Base-by-base conservation (phyloP, 2,888 invertebrate genomes). In the Apomyelois bistriatella region DNA sequence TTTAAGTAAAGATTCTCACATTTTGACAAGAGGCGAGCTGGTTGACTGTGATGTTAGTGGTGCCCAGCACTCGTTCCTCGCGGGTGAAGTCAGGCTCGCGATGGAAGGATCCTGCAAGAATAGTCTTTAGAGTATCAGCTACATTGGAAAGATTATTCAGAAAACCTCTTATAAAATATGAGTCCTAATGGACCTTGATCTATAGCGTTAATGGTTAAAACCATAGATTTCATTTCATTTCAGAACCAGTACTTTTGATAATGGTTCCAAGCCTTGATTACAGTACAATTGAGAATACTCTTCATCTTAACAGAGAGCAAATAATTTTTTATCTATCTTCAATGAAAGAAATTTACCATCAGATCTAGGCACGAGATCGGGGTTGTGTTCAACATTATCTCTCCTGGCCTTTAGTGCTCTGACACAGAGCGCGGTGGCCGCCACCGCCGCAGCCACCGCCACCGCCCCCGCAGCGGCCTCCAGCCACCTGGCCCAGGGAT, bases 21-120 rank as follows among this genome's bases (percentile, higher is more conserved):
- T 81, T 82, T 52, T 74, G 77, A 53, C 77, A 80, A 0, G 76
- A 48, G 0, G 76, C 72, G 10, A 79, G 57, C 42, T 80, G 81
- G 55, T 83, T 83, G 35, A 85, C 75, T 0, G 78, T 79, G 28
- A 81, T 79, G 53, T 79, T 80, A 0, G 83, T 79, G 0, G 75
- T 73, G 1, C 76, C 76, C 0, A 74, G 58, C 0, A 72, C 53
- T 0, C 79, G 70, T 38, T 83, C 85, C 1, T 81, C 81, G 1
- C 82, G 65, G 0, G 69, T 48, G 42, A 83, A 74, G 55, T 85
- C 85, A 0, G 84, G 84, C 57, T 85, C 85, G 0, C 85, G 82
- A 48, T 82, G 79, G 37, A 84, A 85, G 0, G 72, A 56, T n/a
- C 85, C 85, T 85, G 53, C 12, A 37, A 8, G n/a, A n/a, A n/a